Base-by-base conservation (phyloP, 1,140 invertebrate species). In the Calliopsis andreniformis region DNA sequence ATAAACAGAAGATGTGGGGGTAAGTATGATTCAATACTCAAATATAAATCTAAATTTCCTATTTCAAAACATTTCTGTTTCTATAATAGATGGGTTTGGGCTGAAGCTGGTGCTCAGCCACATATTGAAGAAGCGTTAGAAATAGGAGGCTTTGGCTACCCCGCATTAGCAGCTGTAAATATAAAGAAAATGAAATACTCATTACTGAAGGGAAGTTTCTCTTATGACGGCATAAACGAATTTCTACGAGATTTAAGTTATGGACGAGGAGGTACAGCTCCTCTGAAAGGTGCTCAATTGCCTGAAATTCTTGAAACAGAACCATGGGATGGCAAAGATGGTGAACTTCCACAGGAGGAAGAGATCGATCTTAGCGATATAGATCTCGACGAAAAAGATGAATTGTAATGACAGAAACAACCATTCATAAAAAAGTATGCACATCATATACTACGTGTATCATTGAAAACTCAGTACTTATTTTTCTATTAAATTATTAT, bases 311-410 rank as follows among this genome's bases (percentile, higher is more conserved):
- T 92, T 3, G 92, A 91, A 28, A 94, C 94, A 3, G 95, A 97
- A 59, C 91, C 97, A 0, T 99, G 99, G 99, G 98, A 99, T 89
- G 99, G 99, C 43, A 98, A 99, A 92, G 98, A 99, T 90, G 98
- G 96, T 14, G 95, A 97, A 91, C 92, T 97, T 76, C 96, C 97
- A 30, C 94, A 94, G 47, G 97, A 98, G 92, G 98, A 99, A 85
- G 98, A 99, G 78, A 97, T 98, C 79, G 98, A 98, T 93, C 94
- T 98, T 45, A 98, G 96, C 55, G 98, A 99, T 92, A 93, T 98
- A 49, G 96, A 97, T 78, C 91, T 99, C 20, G 97, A 98, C 88
- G 95, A 95, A 71, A 96, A 97, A 91, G 96, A 97, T 84, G 96
- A 97, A 90, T 93, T 97, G 88, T 97, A 95, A 96, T 71, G 67